Evolutionary conservation across 2,888 invertebrate genomes (phyloP), one percentile per base, ranked within the genome.

Genomic region (Epirrhoe alternata): DNA sequence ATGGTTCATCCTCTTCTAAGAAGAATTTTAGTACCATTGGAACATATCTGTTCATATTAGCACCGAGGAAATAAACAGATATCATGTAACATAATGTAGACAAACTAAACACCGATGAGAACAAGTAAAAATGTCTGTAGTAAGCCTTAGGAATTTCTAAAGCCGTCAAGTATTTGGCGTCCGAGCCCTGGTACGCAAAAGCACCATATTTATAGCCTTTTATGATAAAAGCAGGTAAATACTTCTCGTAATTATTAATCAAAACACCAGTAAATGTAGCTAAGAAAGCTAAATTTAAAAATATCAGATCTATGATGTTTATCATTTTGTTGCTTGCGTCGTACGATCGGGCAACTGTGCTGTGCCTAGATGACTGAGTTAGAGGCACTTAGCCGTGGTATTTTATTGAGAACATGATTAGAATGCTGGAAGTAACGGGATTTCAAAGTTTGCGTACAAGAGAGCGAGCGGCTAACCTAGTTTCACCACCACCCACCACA

Each of bases 71-170:
- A 86, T 94, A 95, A 55, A 93, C 90, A 57, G 85, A 72, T 45
- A 94, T 72, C 72, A 94, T 85, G 42, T 95, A 86, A n/a, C 86
- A 70, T 12, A 95, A 83, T 16, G 93, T 85, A 0, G 85, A 63
- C n/a, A 84, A 81, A 60, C 95, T 94, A 75, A 95, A 92, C 31
- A 95, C 72, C 1, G 95, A 89, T 0, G 97, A 95, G 79, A 96
- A 95, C 6, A 95, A 81, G 83, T 98, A 98, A 81, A 97, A 97
- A 87, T 98, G 97, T 75, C 91, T 94, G 79, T 97, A 98, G 94
- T 96, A 97, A 53, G 96, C 94, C 86, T 97, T 97, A 0, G 97
- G 97, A 52, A 97, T 93, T 85, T 97, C 96, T 16, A 95, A 85
- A 56, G 87, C 77, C 69, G 87, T 84, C n/a, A 93, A 74, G 68